phyloP scores from a whole-genome alignment of 2,888 invertebrate genomes.

The Seira musarum region DNA sequence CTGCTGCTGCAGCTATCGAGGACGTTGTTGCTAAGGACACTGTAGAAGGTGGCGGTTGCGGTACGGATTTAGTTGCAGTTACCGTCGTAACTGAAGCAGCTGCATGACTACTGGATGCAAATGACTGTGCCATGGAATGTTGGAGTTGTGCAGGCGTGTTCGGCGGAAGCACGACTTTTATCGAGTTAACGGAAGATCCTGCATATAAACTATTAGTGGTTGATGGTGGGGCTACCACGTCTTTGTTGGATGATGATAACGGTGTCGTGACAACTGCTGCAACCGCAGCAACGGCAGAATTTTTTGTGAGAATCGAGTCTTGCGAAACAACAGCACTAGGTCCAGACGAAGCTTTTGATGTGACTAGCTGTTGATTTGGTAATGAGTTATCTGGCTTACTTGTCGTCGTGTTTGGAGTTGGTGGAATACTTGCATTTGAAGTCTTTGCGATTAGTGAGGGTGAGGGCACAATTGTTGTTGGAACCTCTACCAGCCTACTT shows the following conservation, averaged over 20 bases:
- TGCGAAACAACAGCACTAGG: background rate
- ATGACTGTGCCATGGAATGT: background rate
- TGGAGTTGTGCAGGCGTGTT: slow-evolving; percentile 1
- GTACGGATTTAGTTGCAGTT: slow-evolving; percentile 1
- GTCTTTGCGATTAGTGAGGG: background rate
- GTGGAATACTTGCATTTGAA: background rate
- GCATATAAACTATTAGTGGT: too few relatives aligned
- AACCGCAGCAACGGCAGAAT: slow-evolving; percentile 27
- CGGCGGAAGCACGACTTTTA: slow-evolving; percentile 2
- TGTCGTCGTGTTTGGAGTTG: background rate
- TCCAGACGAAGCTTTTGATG: background rate
- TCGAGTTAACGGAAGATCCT: slow-evolving; percentile 72
- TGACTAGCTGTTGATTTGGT: background rate
- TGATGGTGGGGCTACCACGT: slow-evolving; percentile 76
- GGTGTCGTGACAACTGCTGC: slow-evolving; percentile 21
- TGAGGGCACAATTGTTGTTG: too few relatives aligned
- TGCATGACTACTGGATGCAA: background rate
- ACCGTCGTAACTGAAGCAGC: slow-evolving; percentile 11
- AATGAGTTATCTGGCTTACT: background rate
- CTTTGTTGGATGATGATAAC: slow-evolving; percentile 14
- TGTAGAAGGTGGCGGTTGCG: background rate
- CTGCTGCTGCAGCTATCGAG: background rate
- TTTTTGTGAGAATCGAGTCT: slow-evolving; percentile 23
- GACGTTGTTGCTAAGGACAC: background rate
- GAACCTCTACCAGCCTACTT: background rate